These are phyloP conservation scores for Brachyhypopomus gauderio DNA, from an alignment of 2,113 vertebrate species.

Conservation along the genomic window DNA sequence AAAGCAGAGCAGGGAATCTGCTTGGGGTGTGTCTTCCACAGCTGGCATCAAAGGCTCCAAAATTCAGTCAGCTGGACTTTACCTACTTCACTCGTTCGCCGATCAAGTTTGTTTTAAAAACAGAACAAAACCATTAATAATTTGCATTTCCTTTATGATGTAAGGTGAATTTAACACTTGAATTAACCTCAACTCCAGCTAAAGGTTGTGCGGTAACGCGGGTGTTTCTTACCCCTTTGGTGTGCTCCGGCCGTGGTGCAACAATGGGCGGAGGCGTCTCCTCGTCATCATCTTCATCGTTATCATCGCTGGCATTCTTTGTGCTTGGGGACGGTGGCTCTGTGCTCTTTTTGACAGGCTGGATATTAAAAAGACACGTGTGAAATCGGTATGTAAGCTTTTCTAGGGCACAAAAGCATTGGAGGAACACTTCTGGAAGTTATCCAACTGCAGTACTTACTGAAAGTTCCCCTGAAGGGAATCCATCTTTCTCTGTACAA, in stretches of 20 bases:
- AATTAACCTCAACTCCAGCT: neutral
- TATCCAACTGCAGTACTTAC: conserved; percentile 76
- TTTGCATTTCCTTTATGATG: no score
- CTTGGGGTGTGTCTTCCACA: no score
- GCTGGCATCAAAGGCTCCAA: no score
- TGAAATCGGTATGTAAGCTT: neutral
- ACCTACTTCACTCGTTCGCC: no score
- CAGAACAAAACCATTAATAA: no score
- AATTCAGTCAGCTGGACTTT: no score
- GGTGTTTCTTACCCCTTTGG: conserved; percentile 87
- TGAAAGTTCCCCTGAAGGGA: conserved; percentile 84
- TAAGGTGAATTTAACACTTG: neutral
- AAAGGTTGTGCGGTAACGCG: neutral
- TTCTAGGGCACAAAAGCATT: neutral
- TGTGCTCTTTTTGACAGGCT: conserved; percentile 87
- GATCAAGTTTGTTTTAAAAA: no score
- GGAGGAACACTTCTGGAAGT: neutral
- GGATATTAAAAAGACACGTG: conserved; percentile 27
- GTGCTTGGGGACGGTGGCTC: conserved; percentile 78
- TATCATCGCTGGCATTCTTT: conserved; percentile 85
- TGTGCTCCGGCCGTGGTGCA: conserved; percentile 92
- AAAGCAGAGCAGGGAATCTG: no score
- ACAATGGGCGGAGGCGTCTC: conserved; percentile 88
- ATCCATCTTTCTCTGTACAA: conserved; percentile 88
- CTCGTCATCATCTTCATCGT: conserved; percentile 84